phyloP scores from a whole-genome alignment of 2,113 vertebrate species.

The Uria lomvia region DNA sequence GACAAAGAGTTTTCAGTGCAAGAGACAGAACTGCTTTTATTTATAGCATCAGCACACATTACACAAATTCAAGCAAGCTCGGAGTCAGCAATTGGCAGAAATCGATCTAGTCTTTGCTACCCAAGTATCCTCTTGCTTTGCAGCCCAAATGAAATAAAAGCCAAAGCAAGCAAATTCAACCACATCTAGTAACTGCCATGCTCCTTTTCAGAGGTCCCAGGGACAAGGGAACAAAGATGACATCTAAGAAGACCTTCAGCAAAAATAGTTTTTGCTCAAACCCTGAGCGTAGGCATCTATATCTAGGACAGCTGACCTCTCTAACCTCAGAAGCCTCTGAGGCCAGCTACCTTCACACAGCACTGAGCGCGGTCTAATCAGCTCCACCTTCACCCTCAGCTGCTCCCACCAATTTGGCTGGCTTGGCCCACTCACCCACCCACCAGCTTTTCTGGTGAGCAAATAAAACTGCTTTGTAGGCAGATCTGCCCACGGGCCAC shows the following conservation, averaged over 20 bases:
- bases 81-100: background rate
- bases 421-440: background rate
- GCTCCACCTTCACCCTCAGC: background rate
- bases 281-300: rapidly evolving
- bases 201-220: background rate
- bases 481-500: background rate
- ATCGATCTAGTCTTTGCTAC: background rate
- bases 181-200: background rate
- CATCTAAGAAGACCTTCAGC: background rate
- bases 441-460: background rate
- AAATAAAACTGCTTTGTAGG: background rate
- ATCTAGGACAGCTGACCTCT: background rate
- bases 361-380: background rate
- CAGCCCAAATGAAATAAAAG: background rate
- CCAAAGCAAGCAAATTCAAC: background rate
- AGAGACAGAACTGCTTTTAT: background rate
- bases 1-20: background rate
- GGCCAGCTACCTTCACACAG: background rate
- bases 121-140: background rate
- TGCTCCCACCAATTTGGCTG: background rate
- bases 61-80: background rate
- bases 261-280: background rate
- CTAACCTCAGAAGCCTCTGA: background rate
- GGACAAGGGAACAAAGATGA: background rate
- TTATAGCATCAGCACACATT: background rate